Conservation (phyloP, 2,888 invertebrate genomes). For the Andricus quercusramuli region DNA sequence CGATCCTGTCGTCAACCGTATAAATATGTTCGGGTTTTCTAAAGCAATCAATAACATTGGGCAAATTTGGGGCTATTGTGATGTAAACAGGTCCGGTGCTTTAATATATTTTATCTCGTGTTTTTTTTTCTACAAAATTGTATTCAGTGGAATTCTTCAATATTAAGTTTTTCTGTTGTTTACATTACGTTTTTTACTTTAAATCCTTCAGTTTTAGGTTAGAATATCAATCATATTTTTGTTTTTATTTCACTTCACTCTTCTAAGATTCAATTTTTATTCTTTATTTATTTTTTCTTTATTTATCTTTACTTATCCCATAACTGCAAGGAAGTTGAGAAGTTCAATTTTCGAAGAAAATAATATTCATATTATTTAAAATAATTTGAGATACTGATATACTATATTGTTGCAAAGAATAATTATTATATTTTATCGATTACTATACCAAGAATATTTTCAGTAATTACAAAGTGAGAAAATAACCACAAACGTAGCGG, state of each 20-base stretch:
- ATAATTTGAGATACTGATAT: too few relatives aligned
- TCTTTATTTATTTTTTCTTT: too few relatives aligned
- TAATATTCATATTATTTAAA: too few relatives aligned
- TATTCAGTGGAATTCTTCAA: neutral
- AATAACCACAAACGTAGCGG: too few relatives aligned
- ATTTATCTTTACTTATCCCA: too few relatives aligned
- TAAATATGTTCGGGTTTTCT: neutral
- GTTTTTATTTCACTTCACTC: conserved; percentile 27
- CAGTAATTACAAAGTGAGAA: too few relatives aligned
- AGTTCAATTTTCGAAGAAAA: neutral
- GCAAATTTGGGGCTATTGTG: neutral
- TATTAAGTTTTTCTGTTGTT: neutral
- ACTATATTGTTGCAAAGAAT: too few relatives aligned
- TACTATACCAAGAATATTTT: too few relatives aligned
- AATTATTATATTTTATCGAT: too few relatives aligned
- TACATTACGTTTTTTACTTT: neutral
- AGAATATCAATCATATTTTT: conserved; percentile 34
- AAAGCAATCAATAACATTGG: neutral
- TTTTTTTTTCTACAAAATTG: neutral
- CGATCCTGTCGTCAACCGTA: neutral
- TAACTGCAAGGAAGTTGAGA: neutral
- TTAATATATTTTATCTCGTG: neutral
- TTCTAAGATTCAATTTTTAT: neutral
- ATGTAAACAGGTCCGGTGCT: neutral
- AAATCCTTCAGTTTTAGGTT: neutral